Base-by-base conservation (phyloP, 2,113 vertebrate genomes). In the Cavia aperea region DNA sequence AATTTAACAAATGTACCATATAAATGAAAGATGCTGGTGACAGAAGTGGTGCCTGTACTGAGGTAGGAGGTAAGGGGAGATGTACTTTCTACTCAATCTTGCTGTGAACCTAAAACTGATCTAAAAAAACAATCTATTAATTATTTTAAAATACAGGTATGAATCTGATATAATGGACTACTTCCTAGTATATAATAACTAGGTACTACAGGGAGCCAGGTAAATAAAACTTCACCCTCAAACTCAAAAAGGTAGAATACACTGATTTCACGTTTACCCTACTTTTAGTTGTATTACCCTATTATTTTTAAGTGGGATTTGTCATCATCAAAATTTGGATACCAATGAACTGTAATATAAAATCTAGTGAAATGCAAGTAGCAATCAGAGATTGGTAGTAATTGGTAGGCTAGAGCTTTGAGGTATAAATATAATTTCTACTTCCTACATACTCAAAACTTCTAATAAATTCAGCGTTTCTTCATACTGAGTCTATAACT, bases 221-320 rank as follows among this genome's bases (percentile, higher is more conserved):
- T 70, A 36, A 91, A 79, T 70, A 36, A 91, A 91, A 79, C 58
- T 86, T 49, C 9, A 88, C 36, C 58, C 63, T 33, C 72, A 85
- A 81, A 66, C 13, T 12, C 4, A 2, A 49, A 31, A 81, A 93
- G 24, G 81, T 88, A 92, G 86, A 72, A 82, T 49, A 84, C 39
- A 86, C 29, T n/a, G 82, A 62, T 92, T 92, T 90, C 62, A 72
- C 88, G 84, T 84, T 43, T 62, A 66, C 60, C 33, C n/a, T 92
- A 36, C 70, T 94, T 93, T 88, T 81, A 79, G 78, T 82, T 60
- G 33, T 7, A 81, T 13, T n/a, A 84, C 26, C 9, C 29, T 72
- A 65, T 66, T 91, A 92, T 79, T 93, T 90, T 87, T 60, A 23
- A 91, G 72, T 58, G 77, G 21, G 78, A 83, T 93, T n/a, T 88